Evolutionary conservation across 2,797 vertebrate genomes (phyloP), one percentile per base, ranked within the genome.

Genomic region (Dromococcyx pavoninus): DNA sequence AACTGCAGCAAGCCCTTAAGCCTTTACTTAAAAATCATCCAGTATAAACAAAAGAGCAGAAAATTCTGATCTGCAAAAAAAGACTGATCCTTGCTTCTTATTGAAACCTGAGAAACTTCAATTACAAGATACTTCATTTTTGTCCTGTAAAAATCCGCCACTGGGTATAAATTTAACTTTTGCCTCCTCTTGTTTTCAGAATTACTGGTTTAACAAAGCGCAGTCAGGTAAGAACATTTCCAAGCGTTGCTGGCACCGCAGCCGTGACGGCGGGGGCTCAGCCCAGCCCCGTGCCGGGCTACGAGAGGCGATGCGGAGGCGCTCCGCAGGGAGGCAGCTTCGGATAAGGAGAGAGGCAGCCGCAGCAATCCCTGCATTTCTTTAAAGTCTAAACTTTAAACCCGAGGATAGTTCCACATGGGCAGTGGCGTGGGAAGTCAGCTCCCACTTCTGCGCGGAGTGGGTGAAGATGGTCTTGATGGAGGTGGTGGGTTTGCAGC

Each of bases 321-420:
- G 6, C 41, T 88, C 96, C 88, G 43, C 94, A 88, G 2, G 89
- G 95, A 80, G 94, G 96, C 96, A 83, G 78, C 89, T 95, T 83
- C 4, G 35, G 69, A n/a, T 65, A 53, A 65, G 69, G 37, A 92
- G 79, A 71, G 21, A 2, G 24, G 41, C 37, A 41, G 7, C 3
- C 8, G 13, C 30, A 27, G 14, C 17, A 2, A 8, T 8, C 33
- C 56, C 60, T 10, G 60, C 1, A 1, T 35, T 13, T 44, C 62
- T 22, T 50, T 66, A 41, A 1, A 25, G 10, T 6, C 4, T 46
- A 10, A 3, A 3, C 15, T 21, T n/a, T 3, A 19, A 10, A 33
- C 18, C 7, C 21, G 32, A 3, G 4, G 10, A 1, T 14, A 7
- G 28, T 11, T 13, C 11, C 30, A 10, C 32, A 1, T 5, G 3